These are phyloP conservation scores for Thymelicus lineola DNA, from an alignment of 2,888 invertebrate species.

Conservation along the genomic window DNA sequence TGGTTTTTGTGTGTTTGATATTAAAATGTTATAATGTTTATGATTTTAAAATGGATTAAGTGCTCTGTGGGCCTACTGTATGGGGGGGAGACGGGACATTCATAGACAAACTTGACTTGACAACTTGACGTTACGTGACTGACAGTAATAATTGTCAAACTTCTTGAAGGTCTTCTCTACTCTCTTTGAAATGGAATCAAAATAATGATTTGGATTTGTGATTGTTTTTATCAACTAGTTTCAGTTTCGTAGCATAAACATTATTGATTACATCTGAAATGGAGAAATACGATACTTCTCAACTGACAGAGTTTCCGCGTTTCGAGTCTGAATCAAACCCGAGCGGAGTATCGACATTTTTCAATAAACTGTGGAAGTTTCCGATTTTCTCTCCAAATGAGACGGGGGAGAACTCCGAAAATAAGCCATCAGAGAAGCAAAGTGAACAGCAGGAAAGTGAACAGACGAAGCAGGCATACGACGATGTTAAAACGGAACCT, in stretches of 20 bases:
- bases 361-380: slow-evolving; percentile 90
- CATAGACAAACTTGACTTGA: too few species aligned
- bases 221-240: slow-evolving; percentile 6
- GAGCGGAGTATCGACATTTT: slow-evolving; percentile 89
- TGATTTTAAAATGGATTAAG: too few species aligned
- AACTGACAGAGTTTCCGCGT: slow-evolving; percentile 82
- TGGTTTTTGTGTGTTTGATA: too few species aligned
- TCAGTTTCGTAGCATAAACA: background rate
- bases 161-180: background rate
- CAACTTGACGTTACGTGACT: too few species aligned
- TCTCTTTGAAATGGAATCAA: slow-evolving; percentile 18
- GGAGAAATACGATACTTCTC: slow-evolving; percentile 79
- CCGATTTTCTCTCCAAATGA: slow-evolving; percentile 83
- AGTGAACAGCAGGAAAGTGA: slow-evolving; percentile 55
- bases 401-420: slow-evolving; percentile 57
- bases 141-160: too few species aligned
- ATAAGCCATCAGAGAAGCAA: slow-evolving; percentile 51
- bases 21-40: too few species aligned
- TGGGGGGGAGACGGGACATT: too few species aligned
- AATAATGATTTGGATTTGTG: slow-evolving; percentile 14
- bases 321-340: slow-evolving; percentile 91
- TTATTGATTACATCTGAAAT: slow-evolving; percentile 46
- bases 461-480: slow-evolving; percentile 56
- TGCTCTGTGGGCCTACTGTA: too few species aligned
- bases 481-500: slow-evolving; percentile 64